Conservation (phyloP, 1,140 invertebrate species). For the Drosophila truncata region DNA sequence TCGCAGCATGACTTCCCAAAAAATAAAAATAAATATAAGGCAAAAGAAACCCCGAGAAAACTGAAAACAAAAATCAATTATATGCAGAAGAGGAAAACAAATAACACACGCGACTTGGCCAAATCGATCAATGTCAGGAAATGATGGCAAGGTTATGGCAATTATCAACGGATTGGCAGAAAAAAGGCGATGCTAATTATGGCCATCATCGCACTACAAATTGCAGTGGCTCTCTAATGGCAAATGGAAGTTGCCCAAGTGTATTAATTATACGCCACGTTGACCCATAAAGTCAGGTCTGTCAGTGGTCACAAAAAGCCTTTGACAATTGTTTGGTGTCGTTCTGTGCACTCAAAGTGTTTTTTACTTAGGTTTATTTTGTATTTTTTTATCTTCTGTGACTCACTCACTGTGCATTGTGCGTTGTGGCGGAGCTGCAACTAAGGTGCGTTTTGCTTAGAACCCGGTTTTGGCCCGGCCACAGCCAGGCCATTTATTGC, state of each 20-base stretch:
- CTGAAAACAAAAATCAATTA: slow-evolving; percentile 64
- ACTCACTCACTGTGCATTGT: slow-evolving; percentile 75
- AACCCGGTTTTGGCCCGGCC: slow-evolving; percentile 58
- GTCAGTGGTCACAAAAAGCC: slow-evolving; percentile 22
- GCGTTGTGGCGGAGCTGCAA: slow-evolving; percentile 59
- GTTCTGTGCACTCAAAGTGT: slow-evolving; percentile 25
- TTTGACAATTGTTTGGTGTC: slow-evolving; percentile 63
- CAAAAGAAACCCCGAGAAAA: slow-evolving; percentile 5
- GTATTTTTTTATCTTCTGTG: slow-evolving; percentile 23
- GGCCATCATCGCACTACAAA: slow-evolving; percentile 39
- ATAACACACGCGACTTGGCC: slow-evolving; percentile 50
- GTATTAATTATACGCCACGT: slow-evolving; percentile 82
- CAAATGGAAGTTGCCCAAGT: slow-evolving; percentile 80
- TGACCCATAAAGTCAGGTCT: slow-evolving; percentile 70
- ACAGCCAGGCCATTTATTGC: slow-evolving; percentile 74
- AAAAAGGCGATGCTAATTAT: slow-evolving; percentile 52
- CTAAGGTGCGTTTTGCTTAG: slow-evolving; percentile 75
- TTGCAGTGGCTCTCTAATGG: slow-evolving; percentile 67
- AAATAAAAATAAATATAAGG: slow-evolving; percentile 2
- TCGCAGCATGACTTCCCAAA: slow-evolving; percentile 72
- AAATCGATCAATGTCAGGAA: slow-evolving; percentile 84
- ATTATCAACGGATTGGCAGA: slow-evolving; percentile 58
- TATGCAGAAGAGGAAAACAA: slow-evolving; percentile 46
- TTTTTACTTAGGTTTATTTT: slow-evolving; percentile 33
- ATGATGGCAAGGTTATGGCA: slow-evolving; percentile 80